phyloP scores from a whole-genome alignment of 2,888 invertebrate genomes.

The Polymixis lichenea region DNA sequence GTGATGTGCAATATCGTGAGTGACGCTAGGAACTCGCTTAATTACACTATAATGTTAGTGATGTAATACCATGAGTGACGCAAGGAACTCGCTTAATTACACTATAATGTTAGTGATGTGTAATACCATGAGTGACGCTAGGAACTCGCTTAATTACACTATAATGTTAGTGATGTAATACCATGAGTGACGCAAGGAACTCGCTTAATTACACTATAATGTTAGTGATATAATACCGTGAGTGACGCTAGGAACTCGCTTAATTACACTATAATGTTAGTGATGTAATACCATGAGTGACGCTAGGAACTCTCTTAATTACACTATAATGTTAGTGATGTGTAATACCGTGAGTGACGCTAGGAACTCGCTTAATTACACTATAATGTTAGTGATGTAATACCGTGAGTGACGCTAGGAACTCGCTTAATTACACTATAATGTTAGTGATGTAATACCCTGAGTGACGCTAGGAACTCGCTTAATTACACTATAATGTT shows the following conservation, averaged over 20 bases:
- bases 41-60: neutral
- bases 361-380: neutral
- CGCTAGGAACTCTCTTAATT: neutral
- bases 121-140: neutral
- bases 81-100: neutral
- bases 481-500: neutral
- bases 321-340: neutral
- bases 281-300: neutral
- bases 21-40: neutral
- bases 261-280: neutral
- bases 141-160: neutral
- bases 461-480: neutral
- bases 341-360: neutral
- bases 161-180: neutral
- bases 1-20: neutral
- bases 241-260: constrained; percentile 1
- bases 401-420: neutral
- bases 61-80: neutral
- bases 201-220: neutral
- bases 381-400: neutral
- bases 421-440: neutral
- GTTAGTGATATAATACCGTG: neutral
- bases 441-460: neutral
- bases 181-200: neutral
- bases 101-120: neutral